Evolutionary conservation across 2,797 vertebrate genomes (phyloP), one percentile per base, ranked within the genome.

Genomic region (Neopelma chrysocephalum): DNA sequence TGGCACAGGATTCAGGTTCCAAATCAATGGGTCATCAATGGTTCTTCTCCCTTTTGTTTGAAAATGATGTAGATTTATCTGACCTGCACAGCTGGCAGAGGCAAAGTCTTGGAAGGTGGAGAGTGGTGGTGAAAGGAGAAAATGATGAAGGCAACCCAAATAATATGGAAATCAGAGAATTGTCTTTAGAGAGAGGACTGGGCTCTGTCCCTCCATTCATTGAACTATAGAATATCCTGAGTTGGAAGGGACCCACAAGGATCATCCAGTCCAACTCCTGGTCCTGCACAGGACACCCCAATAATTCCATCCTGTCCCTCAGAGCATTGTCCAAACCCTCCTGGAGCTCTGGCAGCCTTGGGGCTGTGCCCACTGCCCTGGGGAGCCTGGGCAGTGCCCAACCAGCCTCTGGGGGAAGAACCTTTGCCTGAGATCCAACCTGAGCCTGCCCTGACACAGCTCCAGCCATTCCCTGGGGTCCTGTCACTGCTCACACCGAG

Each of bases 241-340:
- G 40, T 6, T 58, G 53, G 11, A 61, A 31, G 48, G 40, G 9
- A 7, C 15, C 23, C 36, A 6, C 10, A 12, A 7, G 66, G 38
- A 66, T 10, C 14, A 10, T 1, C 12, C 3, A n/a, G n/a, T 5
- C 3, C 47, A n/a, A 0, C n/a, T 0, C 19, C 32, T 22, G 34
- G 1, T 29, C n/a, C 45, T 73, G 45, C 77, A 0, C 66, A 50
- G 58, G 58, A 15, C 57, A 58, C 25, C 57, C 27, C 38, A 50
- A 3, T 11, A 50, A 16, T 0, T 66, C 65, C 43, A 15, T 12
- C 51, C 60, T 32, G 50, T 2, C 15, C 51, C 75, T 27, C 31
- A 47, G 5, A 57, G 51, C 0, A 1, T 15, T 27, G 15, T 2
- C 58, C 81, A 23, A 73, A 6, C 7, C 1, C 36, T 77, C 72